Conservation (phyloP, 2,888 invertebrate species). For the Lasioglossum pauxillum region DNA sequence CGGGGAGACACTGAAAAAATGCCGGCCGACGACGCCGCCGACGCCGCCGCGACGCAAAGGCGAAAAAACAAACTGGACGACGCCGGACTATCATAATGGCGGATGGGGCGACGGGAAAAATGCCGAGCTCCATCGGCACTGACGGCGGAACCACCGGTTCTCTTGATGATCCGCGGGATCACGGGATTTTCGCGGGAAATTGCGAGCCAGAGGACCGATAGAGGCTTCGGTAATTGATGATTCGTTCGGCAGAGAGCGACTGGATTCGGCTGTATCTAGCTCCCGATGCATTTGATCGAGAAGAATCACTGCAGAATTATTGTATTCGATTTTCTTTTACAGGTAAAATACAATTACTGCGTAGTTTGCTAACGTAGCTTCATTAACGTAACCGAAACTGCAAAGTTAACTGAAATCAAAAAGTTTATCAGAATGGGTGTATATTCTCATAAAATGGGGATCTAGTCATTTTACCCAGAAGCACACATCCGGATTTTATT, state of each 20-base stretch:
- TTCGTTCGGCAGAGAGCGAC: neutral
- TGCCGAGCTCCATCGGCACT: neutral
- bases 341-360: neutral
- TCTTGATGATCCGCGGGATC: conserved; percentile 11
- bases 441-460: neutral
- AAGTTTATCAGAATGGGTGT: too few species aligned
- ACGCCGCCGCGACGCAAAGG: conserved; percentile 10
- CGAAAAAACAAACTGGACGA: neutral
- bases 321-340: neutral
- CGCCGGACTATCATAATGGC: conserved; percentile 12
- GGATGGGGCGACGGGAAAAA: neutral
- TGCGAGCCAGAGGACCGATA: neutral
- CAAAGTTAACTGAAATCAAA: too few species aligned
- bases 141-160: neutral
- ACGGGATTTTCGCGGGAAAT: conserved; percentile 3
- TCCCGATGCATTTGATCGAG: neutral
- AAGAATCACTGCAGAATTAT: neutral
- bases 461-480: neutral
- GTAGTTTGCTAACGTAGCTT: neutral
- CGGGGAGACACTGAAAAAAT: conserved; percentile 53
- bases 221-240: neutral
- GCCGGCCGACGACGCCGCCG: conserved; percentile 17
- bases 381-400: neutral
- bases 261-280: neutral
- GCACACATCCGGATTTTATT: neutral